Conservation (phyloP, 2,113 vertebrate species). For the Eulemur macaco region DNA sequence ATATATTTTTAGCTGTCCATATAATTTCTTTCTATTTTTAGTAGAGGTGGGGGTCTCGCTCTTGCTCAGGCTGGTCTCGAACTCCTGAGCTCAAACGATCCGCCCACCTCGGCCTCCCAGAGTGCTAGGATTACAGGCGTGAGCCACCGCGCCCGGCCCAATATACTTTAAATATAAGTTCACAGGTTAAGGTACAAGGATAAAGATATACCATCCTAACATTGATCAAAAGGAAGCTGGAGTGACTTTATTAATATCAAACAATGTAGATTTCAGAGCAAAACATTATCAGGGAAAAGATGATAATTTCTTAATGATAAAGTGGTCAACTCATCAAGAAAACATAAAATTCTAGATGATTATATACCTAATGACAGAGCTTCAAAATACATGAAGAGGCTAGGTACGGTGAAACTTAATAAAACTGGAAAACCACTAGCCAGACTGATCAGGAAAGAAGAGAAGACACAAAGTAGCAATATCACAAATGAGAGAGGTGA, state of each 20-base stretch:
- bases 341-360: neutral
- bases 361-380: neutral
- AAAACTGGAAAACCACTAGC: neutral
- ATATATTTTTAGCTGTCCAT: no score
- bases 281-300: neutral
- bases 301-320: constrained; percentile 10
- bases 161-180: neutral
- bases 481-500: neutral
- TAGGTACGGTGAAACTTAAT: neutral
- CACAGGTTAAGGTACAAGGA: neutral
- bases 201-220: neutral
- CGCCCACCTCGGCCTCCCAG: no score
- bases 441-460: neutral
- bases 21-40: no score
- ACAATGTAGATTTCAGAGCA: neutral
- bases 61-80: no score
- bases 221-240: neutral
- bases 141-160: neutral
- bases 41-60: no score
- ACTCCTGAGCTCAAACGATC: no score
- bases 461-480: neutral
- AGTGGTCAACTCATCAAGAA: neutral
- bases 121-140: no score
- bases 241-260: neutral
- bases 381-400: neutral